A percentile compares a stretch with the other conserved stretches of the same genome.
Conservation (phyloP, 2,888 invertebrate species). For the Trachelus troglodyta region DNA sequence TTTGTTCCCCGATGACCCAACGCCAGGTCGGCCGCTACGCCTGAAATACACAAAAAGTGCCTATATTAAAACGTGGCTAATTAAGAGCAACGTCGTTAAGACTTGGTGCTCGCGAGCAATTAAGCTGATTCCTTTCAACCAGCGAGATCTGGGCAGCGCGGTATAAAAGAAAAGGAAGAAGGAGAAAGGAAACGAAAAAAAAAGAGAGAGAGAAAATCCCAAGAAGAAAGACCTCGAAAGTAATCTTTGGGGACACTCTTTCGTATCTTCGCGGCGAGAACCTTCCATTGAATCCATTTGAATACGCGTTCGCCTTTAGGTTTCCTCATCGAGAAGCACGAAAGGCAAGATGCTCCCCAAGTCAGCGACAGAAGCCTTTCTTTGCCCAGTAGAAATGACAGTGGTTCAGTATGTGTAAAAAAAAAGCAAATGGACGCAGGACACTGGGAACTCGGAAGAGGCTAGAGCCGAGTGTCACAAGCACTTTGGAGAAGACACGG, state of each 20-base stretch:
- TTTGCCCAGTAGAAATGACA: background rate
- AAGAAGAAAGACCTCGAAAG: background rate
- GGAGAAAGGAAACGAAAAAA: background rate
- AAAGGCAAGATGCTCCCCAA: background rate
- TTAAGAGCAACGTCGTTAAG: background rate
- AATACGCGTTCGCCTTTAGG: background rate
- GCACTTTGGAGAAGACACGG: too few species aligned
- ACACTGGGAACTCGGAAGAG: too few species aligned
- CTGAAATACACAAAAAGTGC: slow-evolving; percentile 43
- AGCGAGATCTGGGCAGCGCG: background rate
- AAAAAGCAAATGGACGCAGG: too few species aligned
- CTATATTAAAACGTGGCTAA: background rate
- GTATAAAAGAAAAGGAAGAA: background rate
- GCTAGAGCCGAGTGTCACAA: too few species aligned
- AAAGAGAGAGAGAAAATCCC: background rate
- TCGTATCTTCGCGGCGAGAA: background rate
- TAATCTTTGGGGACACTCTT: background rate
- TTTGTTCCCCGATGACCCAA: slow-evolving; percentile 50
- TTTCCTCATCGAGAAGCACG: background rate
- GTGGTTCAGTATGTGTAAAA: background rate
- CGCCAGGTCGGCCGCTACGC: slow-evolving; percentile 46
- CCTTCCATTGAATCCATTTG: background rate
- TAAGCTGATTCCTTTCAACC: background rate
- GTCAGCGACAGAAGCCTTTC: background rate
- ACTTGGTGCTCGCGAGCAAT: background rate